Conservation (phyloP, 2,797 vertebrate genomes). For the Gobio occitaniae region DNA sequence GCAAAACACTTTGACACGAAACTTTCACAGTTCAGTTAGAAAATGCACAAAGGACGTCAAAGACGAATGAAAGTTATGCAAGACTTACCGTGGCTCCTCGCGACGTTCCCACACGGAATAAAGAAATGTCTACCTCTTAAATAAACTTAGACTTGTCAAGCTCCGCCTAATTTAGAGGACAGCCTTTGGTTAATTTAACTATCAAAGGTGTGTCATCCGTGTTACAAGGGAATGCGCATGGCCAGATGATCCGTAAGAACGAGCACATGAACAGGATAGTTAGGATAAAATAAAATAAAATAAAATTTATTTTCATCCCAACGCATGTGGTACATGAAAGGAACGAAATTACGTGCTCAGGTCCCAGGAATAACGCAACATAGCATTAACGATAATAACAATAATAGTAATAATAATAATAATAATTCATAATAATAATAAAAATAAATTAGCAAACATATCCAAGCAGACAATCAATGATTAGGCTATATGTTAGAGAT, state of each 20-base stretch:
- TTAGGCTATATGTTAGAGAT: too few relatives aligned
- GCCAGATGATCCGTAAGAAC: background rate
- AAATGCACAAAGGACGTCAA: background rate
- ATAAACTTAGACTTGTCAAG: background rate
- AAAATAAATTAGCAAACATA: too few relatives aligned
- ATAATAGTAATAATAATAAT: too few relatives aligned
- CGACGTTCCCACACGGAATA: background rate
- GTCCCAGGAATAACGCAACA: too few relatives aligned
- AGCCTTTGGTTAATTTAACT: background rate
- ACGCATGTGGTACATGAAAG: too few relatives aligned
- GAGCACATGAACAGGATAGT: background rate
- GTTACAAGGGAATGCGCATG: background rate
- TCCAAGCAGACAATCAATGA: too few relatives aligned
- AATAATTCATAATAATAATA: too few relatives aligned
- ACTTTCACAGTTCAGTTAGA: background rate
- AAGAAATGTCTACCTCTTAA: background rate
- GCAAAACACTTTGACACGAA: background rate
- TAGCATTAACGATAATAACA: too few relatives aligned
- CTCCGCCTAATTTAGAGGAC: slow-evolving; percentile 1
- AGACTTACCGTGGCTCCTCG: background rate
- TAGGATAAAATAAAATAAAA: background rate
- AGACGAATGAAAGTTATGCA: background rate
- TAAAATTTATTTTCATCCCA: background rate
- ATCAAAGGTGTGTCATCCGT: background rate
- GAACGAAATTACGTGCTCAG: too few relatives aligned